Base-by-base conservation (phyloP, 2,888 invertebrate genomes). In the Camptogramma bilineatum region DNA sequence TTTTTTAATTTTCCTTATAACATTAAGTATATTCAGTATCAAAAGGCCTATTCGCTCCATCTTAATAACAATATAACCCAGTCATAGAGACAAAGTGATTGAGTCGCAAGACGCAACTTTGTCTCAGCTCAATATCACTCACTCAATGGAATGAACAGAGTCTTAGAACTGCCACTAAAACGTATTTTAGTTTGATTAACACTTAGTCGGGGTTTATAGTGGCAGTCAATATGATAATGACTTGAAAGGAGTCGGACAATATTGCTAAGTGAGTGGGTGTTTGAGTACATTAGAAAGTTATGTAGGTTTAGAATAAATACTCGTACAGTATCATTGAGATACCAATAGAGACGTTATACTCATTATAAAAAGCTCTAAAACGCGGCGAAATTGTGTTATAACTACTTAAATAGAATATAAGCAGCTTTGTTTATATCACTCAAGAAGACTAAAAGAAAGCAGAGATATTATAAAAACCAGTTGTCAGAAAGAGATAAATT, bases 81-180 rank as follows among this genome's bases (percentile, higher is more conserved):
- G 71, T 73, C 73, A 72, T 77, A 73, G 77, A 84, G 80, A 87
- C 87, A 87, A 87, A 88, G 85, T 88, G 83, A 88, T 88, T 86
- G 87, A 86, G 81, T 81, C 81, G 76, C 75, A 82, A 81, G 83
- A 80, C 80, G 83, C 84, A 85, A 90, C 84, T 86, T 87, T 83
- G 88, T 88, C 82, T 85, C 66, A 66, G 19, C 61, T 42, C 77
- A 74, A 70, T 74, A 66, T 76, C 78, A 83, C 81, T 83, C 83
- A 78, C 70, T 75, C 66, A 66, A 66, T 71, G 61, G 65, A 62
- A 51, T 58, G 66, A 76, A 71, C 72, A 48, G 56, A 70, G 71
- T 71, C 64, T 52, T 52, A 2, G 62, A 61, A 66, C 62, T 61
- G 66, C 66, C 62, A 71, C 73, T 79, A 79, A 80, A 83, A 73